Evolutionary conservation across 2,797 vertebrate species (phyloP).

Genomic region (Ceryle rudis): DNA sequence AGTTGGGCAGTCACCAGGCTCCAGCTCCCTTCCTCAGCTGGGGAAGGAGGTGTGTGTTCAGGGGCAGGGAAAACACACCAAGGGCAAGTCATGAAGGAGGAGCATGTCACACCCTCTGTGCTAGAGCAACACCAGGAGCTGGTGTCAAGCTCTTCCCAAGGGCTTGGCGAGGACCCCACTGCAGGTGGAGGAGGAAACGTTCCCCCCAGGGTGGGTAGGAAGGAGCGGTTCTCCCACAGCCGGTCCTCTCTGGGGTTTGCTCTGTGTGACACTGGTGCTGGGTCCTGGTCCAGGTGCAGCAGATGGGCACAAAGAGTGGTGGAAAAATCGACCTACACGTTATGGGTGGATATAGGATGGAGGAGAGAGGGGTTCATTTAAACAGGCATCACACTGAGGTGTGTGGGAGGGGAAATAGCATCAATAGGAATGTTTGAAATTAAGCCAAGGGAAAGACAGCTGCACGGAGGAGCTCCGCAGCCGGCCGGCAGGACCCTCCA

Average conservation of each 20-base stretch:
- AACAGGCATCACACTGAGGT: constrained; percentile 21
- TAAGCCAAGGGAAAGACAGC: constrained; percentile 56
- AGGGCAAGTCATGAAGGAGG: not conserved
- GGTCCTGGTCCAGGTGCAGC: rapidly evolving
- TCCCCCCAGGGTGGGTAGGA: rapidly evolving
- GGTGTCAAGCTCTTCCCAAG: rapidly evolving
- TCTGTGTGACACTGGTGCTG: rapidly evolving
- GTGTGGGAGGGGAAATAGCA: constrained; percentile 68
- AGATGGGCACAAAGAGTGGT: not conserved
- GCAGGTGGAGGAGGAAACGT: not conserved
- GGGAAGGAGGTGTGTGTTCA: not conserved
- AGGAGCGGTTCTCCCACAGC: rapidly evolving
- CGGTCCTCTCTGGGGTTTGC: rapidly evolving
- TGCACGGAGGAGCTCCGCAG: not conserved
- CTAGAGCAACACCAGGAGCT: rapidly evolving
- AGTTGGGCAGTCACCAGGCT: rapidly evolving
- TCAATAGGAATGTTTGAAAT: constrained; percentile 60
- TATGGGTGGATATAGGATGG: rapidly evolving
- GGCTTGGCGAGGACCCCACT: rapidly evolving
- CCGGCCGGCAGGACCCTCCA: not conserved
- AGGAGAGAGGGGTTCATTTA: not conserved
- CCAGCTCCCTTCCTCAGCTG: not conserved
- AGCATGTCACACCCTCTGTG: rapidly evolving
- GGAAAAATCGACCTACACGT: rapidly evolving
- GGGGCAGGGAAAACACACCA: rapidly evolving